phyloP scores from a whole-genome alignment of 37 sponge, comb jelly and placozoan genomes.

The Eunapius fragilis region DNA sequence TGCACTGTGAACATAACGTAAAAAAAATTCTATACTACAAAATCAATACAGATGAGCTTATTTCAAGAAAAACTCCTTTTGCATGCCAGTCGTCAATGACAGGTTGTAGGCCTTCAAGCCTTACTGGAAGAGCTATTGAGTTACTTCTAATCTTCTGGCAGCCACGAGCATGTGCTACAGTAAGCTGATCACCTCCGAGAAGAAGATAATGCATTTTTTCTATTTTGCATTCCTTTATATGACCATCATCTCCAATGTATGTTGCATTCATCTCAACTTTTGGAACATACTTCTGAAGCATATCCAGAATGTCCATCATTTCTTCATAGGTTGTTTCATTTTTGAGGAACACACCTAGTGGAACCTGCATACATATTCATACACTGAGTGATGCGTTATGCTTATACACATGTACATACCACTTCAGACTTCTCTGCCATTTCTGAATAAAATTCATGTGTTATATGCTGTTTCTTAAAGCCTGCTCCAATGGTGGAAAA shows the following conservation, averaged over 20 bases:
- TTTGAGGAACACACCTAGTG: not conserved
- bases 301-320: not conserved
- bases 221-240: not conserved
- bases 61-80: not conserved
- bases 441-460: slow-evolving; percentile 5
- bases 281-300: not conserved
- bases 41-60: not conserved
- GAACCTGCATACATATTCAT: not conserved
- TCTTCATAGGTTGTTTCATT: not conserved
- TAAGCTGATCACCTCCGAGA: slow-evolving; percentile 31
- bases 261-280: not conserved
- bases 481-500: not conserved
- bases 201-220: slow-evolving; percentile 3
- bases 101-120: slow-evolving; percentile 18
- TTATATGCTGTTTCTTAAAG: not conserved
- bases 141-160: slow-evolving; percentile 4
- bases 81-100: slow-evolving; percentile 46
- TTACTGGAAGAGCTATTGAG: not conserved
- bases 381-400: not conserved
- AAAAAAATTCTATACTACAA: not conserved
- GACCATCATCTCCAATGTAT: not conserved
- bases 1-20: not conserved
- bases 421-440: slow-evolving; percentile 18
- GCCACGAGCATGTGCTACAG: slow-evolving; percentile 14
- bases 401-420: not conserved